Percentiles rank a stretch among this genome's conserved stretches.
phyloP scores from a whole-genome alignment of 1,140 invertebrate genomes.

The Aphidius ervi region DNA sequence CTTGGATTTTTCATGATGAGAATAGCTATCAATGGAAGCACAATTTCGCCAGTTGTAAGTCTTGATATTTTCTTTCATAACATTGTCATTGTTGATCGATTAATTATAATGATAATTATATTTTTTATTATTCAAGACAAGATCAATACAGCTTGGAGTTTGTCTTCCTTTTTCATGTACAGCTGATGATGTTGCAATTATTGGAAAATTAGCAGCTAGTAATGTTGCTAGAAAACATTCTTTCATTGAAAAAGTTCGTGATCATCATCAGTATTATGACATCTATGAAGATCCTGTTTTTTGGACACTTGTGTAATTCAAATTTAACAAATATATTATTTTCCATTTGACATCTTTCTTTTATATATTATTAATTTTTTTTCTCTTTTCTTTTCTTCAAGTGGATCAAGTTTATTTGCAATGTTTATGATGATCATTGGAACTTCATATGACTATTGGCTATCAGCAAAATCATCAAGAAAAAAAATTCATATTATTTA shows the following conservation, averaged over 20 bases:
- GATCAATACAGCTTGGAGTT: conserved; percentile 64
- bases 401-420: conserved; percentile 58
- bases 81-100: conserved; percentile 21
- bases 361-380: conserved; percentile 18
- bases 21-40: conserved; percentile 51
- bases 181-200: conserved; percentile 57
- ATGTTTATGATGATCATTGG: conserved; percentile 58
- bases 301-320: conserved; percentile 65
- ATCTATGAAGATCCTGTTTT: conserved; percentile 67
- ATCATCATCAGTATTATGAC: conserved; percentile 63
- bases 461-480: conserved; percentile 33
- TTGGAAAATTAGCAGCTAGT: conserved; percentile 55
- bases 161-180: conserved; percentile 69
- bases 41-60: conserved; percentile 51
- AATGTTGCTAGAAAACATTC: conserved; percentile 36
- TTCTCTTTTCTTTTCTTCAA: conserved; percentile 40
- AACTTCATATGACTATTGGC: conserved; percentile 46
- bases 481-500: conserved; percentile 31
- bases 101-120: neutral
- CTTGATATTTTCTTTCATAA: conserved; percentile 17
- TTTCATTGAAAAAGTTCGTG: conserved; percentile 54
- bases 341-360: conserved; percentile 12
- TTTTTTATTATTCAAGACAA: conserved; percentile 33
- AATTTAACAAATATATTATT: conserved; percentile 1
- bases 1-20: conserved; percentile 60